A percentile compares a stretch with the other conserved stretches of the same genome.
Conservation (phyloP, 2,888 invertebrate genomes). For the Abrostola tripartita region DNA sequence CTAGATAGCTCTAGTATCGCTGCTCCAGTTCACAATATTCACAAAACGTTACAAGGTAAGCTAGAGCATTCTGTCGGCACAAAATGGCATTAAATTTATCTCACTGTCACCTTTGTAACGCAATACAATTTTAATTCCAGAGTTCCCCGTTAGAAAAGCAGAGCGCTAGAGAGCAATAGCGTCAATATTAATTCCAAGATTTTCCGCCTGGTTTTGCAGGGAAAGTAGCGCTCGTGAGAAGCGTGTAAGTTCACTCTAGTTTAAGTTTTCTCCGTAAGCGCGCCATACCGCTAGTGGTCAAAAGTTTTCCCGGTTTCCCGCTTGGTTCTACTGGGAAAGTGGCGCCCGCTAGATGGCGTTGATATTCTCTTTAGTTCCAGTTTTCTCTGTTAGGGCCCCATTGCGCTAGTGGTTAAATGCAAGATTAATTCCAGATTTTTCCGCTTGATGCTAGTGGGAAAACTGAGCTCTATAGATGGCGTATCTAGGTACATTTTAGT, state of each 20-base stretch:
- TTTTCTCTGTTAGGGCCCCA: conserved; percentile 13
- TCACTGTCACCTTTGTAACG: neutral
- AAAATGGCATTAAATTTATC: neutral
- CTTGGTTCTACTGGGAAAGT: neutral
- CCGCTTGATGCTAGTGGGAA: neutral
- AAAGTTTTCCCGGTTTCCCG: too few species aligned
- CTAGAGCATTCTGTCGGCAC: conserved; percentile 5
- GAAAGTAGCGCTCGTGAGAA: too few species aligned
- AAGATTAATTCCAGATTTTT: conserved; percentile 14
- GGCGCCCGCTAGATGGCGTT: conserved; percentile 23
- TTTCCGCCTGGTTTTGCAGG: too few species aligned
- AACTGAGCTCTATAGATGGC: neutral
- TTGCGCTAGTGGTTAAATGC: conserved; percentile 7
- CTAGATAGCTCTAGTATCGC: conserved; percentile 5
- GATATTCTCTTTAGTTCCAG: neutral
- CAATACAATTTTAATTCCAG: neutral
- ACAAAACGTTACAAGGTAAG: conserved; percentile 5
- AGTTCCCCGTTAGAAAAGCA: neutral
- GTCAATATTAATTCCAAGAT: too few species aligned
- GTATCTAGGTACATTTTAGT: too few species aligned
- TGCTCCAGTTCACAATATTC: neutral
- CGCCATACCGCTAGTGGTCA: too few species aligned
- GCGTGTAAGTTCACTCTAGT: too few species aligned
- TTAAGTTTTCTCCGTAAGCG: too few species aligned
- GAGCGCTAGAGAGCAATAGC: neutral